These are phyloP conservation scores for Eumaeus atala DNA, from an alignment of 1,140 invertebrate species.

Conservation along the genomic window DNA sequence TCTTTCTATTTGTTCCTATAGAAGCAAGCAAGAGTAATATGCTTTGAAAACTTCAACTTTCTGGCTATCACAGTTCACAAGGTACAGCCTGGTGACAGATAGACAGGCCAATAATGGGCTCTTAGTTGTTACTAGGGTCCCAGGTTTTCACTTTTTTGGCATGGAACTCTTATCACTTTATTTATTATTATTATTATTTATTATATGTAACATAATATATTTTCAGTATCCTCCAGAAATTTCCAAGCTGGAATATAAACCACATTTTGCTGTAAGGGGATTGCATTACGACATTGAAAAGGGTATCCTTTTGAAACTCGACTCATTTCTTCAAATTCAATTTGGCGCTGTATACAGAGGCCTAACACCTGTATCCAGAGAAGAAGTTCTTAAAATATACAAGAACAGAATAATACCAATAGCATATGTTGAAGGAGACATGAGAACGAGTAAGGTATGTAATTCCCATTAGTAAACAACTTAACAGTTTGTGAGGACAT, in stretches of 20 bases:
- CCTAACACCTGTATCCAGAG: conserved; percentile 84
- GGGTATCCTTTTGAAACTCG: conserved; percentile 94
- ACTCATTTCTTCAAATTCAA: conserved; percentile 97
- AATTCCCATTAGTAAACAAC: conserved; percentile 8
- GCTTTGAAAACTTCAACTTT: too few relatives aligned
- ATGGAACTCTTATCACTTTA: too few relatives aligned
- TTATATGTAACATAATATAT: too few relatives aligned
- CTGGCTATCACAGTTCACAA: too few relatives aligned
- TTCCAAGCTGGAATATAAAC: conserved; percentile 86
- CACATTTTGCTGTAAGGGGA: conserved; percentile 93
- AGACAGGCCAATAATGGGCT: too few relatives aligned
- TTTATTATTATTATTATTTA: too few relatives aligned
- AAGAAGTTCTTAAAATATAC: conserved; percentile 91
- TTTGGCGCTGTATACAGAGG: conserved; percentile 95
- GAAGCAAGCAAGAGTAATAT: too few relatives aligned
- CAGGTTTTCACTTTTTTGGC: too few relatives aligned
- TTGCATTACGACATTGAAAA: conserved; percentile 98
- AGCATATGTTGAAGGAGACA: conserved; percentile 84
- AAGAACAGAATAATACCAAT: conserved; percentile 90
- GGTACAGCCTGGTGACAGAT: too few relatives aligned
- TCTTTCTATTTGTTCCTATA: too few relatives aligned
- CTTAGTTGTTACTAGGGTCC: too few relatives aligned
- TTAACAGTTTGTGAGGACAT: too few relatives aligned
- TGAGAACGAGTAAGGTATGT: conserved; percentile 69
- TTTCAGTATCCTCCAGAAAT: conserved; percentile 94